Percentiles rank a stretch among this genome's conserved stretches.
phyloP scores from a whole-genome alignment of 1,140 invertebrate genomes.

The Myzus persicae region DNA sequence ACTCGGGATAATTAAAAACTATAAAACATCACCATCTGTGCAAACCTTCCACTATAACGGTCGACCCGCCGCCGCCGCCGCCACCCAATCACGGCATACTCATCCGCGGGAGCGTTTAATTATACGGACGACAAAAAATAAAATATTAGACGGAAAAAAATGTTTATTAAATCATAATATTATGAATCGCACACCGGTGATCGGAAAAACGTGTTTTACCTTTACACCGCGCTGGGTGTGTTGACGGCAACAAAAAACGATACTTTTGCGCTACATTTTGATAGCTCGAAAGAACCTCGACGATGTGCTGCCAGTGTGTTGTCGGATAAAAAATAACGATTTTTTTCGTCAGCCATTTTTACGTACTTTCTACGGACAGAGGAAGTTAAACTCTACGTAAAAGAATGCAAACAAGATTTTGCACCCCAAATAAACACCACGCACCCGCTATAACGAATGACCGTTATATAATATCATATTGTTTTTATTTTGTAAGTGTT shows the following conservation, averaged over 20 bases:
- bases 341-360: background rate
- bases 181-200: background rate
- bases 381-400: background rate
- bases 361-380: background rate
- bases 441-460: too few species aligned
- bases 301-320: background rate
- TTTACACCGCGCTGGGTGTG: background rate
- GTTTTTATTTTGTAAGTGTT: background rate
- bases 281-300: background rate
- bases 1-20: slow-evolving; percentile 43
- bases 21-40: slow-evolving; percentile 34
- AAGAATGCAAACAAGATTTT: background rate
- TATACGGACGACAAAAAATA: background rate
- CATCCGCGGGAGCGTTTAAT: background rate
- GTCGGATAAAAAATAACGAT: background rate
- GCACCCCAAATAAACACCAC: background rate
- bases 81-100: background rate
- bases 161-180: background rate
- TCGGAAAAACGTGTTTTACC: background rate
- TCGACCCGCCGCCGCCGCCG: background rate
- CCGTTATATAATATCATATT: too few species aligned
- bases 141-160: background rate
- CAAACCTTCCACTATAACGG: background rate
- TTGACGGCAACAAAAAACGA: background rate
- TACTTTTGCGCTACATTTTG: background rate